Evolutionary conservation across 1,140 invertebrate genomes (phyloP).

Genomic region (Atta cephalotes): DNA sequence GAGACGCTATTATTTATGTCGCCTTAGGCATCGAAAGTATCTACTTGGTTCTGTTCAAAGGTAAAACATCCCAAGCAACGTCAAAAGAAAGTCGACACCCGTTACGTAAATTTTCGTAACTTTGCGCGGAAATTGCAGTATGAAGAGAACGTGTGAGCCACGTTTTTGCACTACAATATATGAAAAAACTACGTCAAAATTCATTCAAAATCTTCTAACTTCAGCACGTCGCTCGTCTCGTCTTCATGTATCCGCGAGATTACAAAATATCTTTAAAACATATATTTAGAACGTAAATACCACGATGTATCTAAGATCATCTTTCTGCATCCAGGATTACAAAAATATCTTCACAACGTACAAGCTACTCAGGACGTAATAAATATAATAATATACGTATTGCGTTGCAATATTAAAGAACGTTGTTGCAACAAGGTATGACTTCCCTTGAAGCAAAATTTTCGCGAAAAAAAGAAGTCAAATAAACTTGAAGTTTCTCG

Average conservation of each 20-base stretch:
- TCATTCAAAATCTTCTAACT: not conserved
- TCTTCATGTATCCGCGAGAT: not conserved
- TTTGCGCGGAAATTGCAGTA: slow-evolving; percentile 24
- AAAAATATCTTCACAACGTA: slow-evolving; percentile 7
- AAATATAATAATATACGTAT: not conserved
- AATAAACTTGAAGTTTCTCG: not conserved
- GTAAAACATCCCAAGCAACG: not conserved
- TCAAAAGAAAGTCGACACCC: slow-evolving; percentile 55
- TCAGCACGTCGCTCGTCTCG: not conserved
- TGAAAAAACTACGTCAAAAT: slow-evolving; percentile 16
- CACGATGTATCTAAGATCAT: not conserved
- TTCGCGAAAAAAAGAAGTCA: too few relatives aligned
- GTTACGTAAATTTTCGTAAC: slow-evolving; percentile 54
- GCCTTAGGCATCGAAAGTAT: slow-evolving; percentile 33
- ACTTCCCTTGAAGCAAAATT: too few relatives aligned
- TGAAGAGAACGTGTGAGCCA: slow-evolving; percentile 2
- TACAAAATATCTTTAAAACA: slow-evolving; percentile 16
- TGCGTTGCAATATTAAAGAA: not conserved
- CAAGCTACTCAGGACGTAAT: not conserved
- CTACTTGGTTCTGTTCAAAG: slow-evolving; percentile 25
- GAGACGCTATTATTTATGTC: slow-evolving; percentile 45
- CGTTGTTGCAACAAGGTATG: not conserved
- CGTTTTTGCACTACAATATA: slow-evolving; percentile 40
- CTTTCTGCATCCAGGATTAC: not conserved
- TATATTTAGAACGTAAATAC: too few relatives aligned